A percentile compares a stretch with the other conserved stretches of the same genome.
Conservation (phyloP, 1,140 invertebrate species). For the Sinella curviseta region DNA sequence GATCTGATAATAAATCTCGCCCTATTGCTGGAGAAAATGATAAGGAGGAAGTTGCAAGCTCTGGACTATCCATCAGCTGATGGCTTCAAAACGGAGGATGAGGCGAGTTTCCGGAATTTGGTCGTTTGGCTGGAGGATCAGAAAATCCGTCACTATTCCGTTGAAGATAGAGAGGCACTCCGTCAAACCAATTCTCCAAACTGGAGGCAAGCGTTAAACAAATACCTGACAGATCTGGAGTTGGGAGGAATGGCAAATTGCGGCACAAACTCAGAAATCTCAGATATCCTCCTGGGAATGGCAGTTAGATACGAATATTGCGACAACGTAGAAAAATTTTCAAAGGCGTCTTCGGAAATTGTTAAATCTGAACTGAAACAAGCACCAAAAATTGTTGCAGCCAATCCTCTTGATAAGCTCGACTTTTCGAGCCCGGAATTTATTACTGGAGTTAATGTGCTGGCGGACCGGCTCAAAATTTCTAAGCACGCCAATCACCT, state of each 20-base stretch:
- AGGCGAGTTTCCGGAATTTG: slow-evolving; percentile 73
- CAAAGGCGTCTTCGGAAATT: slow-evolving; percentile 65
- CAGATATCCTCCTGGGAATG: slow-evolving; percentile 84
- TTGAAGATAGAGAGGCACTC: slow-evolving; percentile 74
- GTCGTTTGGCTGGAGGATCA: slow-evolving; percentile 91
- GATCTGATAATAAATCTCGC: too few relatives aligned
- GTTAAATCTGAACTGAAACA: slow-evolving; percentile 59
- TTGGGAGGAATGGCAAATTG: slow-evolving; percentile 53
- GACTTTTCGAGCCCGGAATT: slow-evolving; percentile 83
- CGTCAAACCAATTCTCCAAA: slow-evolving; percentile 61
- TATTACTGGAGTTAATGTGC: slow-evolving; percentile 70
- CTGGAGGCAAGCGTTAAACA: slow-evolving; percentile 73
- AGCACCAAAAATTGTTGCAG: slow-evolving; percentile 68
- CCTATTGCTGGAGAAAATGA: slow-evolving; percentile 63
- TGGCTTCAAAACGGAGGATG: slow-evolving; percentile 63
- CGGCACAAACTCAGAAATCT: slow-evolving; percentile 59
- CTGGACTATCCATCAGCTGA: slow-evolving; percentile 66
- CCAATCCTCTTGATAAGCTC: slow-evolving; percentile 79
- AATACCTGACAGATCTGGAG: slow-evolving; percentile 74
- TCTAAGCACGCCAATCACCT: slow-evolving; percentile 78
- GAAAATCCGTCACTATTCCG: slow-evolving; percentile 80
- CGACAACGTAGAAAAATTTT: slow-evolving; percentile 75
- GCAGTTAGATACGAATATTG: slow-evolving; percentile 80
- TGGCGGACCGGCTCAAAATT: slow-evolving; percentile 78
- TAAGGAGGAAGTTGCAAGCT: slow-evolving; percentile 71